phyloP scores from a whole-genome alignment of 2,113 vertebrate species.

The Tamias sibiricus region DNA sequence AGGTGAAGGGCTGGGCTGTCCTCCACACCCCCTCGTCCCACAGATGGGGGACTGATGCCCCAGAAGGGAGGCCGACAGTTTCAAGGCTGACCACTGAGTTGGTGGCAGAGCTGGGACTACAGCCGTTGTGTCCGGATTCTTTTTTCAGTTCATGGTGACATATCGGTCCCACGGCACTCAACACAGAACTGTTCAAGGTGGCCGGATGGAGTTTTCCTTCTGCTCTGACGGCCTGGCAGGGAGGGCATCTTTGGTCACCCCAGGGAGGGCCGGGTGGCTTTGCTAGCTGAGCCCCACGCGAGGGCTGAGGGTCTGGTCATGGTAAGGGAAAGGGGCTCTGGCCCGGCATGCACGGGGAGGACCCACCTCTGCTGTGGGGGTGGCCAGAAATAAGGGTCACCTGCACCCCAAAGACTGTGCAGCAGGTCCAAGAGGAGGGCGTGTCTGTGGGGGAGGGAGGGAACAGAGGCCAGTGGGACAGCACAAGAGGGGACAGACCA shows the following conservation, averaged over 20 bases:
- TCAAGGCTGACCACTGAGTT: neutral
- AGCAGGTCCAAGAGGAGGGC: neutral
- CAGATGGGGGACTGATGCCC: neutral
- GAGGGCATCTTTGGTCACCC: rapidly evolving
- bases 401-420: neutral
- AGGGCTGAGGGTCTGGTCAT: no score
- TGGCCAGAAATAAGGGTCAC: neutral
- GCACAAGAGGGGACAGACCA: neutral
- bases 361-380: neutral
- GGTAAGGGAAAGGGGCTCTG: neutral
- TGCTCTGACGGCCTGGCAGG: neutral
- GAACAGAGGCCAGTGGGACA: neutral
- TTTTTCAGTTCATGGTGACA: neutral
- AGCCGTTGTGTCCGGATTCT: neutral
- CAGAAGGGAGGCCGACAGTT: no score
- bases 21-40: neutral
- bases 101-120: neutral
- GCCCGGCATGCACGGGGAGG: neutral
- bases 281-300: rapidly evolving
- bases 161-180: neutral
- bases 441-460: neutral
- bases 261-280: neutral
- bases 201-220: neutral
- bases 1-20: neutral
- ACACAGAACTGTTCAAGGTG: neutral